Evolutionary conservation across 2,888 invertebrate species (phyloP), one percentile per base, ranked within the genome.

Genomic region (Allygus modestus): DNA sequence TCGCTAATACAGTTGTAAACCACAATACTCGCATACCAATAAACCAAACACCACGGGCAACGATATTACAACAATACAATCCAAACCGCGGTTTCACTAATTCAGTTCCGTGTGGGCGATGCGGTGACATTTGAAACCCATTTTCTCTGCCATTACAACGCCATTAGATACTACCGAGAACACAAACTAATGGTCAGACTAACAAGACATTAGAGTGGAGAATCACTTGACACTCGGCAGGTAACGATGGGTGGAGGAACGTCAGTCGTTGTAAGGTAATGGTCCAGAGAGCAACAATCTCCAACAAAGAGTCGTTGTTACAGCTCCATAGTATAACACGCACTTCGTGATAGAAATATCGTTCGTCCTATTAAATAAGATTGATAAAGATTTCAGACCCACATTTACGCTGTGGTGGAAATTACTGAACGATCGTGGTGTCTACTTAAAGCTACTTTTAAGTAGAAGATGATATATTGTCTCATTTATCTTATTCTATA

Each of bases 11-110:
- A n/a, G n/a, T n/a, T 46, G 2, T 46, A 11, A 1, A 46, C 65
- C 28, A 31, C 65, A 65, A 15, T 31, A 1, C 15, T 31, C 65
- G 28, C 65, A 31, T 31, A 28, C 65, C 65, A 31, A 58, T 28
- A 31, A 31, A 9, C 65, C 65, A 28, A 28, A 58, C 23, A 65
- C 65, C 65, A 15, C 65, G 9, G 28, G 65, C 31, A 17, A 15
- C 65, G 65, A 65, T 65, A 65, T 65, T 65, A 65, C 65, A 58
- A 58, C 58, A 31, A 65, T 65, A 65, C 65, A 65, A 65, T 65
- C 65, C 28, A 9, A 9, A 15, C 31, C 28, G 65, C 65, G 65
- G 31, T 65, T 58, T 58, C 65, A 4, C 65, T 65, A 65, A 65
- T 65, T 31, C 28, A 31, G 65, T 65, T 65, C 65, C 65, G 65